A percentile compares a stretch with the other conserved stretches of the same genome.
Evolutionary conservation across 2,113 vertebrate species (phyloP).

Genomic region (Hemibagrus wyckioides): DNA sequence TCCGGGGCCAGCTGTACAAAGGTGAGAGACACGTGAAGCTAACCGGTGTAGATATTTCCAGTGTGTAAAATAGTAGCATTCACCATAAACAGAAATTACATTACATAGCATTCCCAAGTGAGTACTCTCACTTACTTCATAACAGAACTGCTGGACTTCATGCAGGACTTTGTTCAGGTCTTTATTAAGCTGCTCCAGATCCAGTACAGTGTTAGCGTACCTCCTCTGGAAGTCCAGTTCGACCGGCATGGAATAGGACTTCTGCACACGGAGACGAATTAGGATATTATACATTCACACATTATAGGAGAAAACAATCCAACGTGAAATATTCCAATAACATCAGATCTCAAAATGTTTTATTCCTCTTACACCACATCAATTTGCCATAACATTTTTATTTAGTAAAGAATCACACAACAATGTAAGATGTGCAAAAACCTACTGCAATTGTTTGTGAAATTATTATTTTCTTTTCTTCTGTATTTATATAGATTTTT

Average conservation of each 20-base stretch:
- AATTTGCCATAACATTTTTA: background rate
- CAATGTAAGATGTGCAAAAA: too few species aligned
- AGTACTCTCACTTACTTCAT: constrained; percentile 76
- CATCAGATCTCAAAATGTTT: background rate
- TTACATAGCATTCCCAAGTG: background rate
- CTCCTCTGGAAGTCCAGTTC: constrained; percentile 92
- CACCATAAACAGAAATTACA: background rate
- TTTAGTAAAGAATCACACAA: background rate
- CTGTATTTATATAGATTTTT: too few species aligned
- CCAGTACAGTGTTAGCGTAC: constrained; percentile 92
- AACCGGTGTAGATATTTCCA: background rate
- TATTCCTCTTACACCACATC: background rate
- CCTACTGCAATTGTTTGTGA: too few species aligned
- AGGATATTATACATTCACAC: background rate
- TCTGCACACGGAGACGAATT: constrained; percentile 73
- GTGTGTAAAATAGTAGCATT: background rate
- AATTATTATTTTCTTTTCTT: too few species aligned
- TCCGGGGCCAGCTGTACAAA: constrained; percentile 87
- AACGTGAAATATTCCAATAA: too few species aligned
- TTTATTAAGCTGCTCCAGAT: constrained; percentile 96
- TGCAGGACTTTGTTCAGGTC: constrained; percentile 97
- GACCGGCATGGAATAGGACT: constrained; percentile 93
- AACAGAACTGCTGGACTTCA: constrained; percentile 95
- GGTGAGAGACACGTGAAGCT: background rate
- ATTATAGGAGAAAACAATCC: too few species aligned